Percentiles rank a stretch among this genome's conserved stretches.
phyloP scores from a whole-genome alignment of 2,888 invertebrate species.

The Latrodectus hesperus region DNA sequence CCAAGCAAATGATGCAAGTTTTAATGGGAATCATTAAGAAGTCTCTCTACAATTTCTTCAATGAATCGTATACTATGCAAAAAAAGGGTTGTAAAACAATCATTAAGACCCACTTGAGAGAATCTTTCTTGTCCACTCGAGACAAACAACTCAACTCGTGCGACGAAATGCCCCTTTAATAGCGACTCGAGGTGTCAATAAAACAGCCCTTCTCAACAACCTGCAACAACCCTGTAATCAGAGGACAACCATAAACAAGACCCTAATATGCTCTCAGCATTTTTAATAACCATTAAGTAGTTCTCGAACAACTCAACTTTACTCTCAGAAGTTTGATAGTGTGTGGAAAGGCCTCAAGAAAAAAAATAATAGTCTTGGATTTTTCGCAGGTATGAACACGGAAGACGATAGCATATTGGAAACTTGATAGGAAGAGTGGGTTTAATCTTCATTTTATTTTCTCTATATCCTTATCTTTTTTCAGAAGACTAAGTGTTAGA shows the following conservation, averaged over 20 bases:
- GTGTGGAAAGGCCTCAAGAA: neutral
- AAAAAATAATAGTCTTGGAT: neutral
- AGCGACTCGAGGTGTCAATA: neutral
- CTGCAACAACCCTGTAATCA: neutral
- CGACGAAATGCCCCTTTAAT: neutral
- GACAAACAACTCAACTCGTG: too few species aligned
- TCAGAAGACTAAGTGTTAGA: too few species aligned
- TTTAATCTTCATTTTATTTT: too few species aligned
- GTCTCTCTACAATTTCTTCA: too few species aligned
- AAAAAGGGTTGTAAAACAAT: too few species aligned
- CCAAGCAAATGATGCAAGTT: too few species aligned
- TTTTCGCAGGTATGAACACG: neutral
- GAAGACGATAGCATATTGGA: neutral
- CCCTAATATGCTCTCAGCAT: slow-evolving; percentile 4
- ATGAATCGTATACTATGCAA: too few species aligned
- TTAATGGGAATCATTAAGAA: too few species aligned
- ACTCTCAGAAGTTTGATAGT: neutral
- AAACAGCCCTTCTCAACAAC: neutral
- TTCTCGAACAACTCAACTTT: neutral
- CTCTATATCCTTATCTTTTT: too few species aligned
- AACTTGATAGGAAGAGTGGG: neutral
- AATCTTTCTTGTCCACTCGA: too few species aligned
- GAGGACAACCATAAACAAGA: neutral
- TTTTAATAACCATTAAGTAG: slow-evolving; percentile 19
- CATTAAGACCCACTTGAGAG: too few species aligned